These are phyloP conservation scores for Chaetodon trifascialis DNA, from an alignment of 2,113 vertebrate genomes.

Conservation along the genomic window DNA sequence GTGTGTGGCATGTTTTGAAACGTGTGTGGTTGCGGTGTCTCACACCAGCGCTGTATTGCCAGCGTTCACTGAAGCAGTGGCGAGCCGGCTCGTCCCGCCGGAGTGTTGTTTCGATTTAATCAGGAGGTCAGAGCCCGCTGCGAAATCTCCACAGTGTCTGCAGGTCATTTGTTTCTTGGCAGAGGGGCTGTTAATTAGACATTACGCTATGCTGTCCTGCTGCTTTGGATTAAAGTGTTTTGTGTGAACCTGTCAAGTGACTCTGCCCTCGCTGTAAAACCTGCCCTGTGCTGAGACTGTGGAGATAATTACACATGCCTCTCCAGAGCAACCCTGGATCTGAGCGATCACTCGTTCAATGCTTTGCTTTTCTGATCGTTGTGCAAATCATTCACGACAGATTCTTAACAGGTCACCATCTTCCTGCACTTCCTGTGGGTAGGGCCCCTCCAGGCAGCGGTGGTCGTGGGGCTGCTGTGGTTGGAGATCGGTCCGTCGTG, in stretches of 20 bases:
- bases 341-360: neutral
- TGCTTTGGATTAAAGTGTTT: conserved; percentile 12
- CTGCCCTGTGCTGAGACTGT: neutral
- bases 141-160: conserved; percentile 7
- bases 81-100: neutral
- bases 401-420: conserved; percentile 88
- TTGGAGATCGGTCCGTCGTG: conserved; percentile 92
- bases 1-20: neutral
- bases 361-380: too few species aligned
- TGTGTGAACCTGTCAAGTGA: neutral
- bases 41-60: neutral
- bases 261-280: neutral
- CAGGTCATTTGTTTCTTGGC: conserved; percentile 24
- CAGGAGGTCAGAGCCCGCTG: conserved; percentile 26
- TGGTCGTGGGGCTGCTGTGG: conserved; percentile 92
- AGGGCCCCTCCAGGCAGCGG: conserved; percentile 91
- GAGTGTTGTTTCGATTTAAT: conserved; percentile 49
- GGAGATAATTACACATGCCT: neutral
- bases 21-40: neutral
- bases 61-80: neutral
- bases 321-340: neutral
- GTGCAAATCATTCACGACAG: neutral
- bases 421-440: conserved; percentile 96
- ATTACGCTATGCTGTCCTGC: neutral
- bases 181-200: conserved; percentile 24